A percentile compares a stretch with the other conserved stretches of the same genome.
Conservation (phyloP, 2,888 invertebrate genomes). For the Hirtodrosophila alboralis region DNA sequence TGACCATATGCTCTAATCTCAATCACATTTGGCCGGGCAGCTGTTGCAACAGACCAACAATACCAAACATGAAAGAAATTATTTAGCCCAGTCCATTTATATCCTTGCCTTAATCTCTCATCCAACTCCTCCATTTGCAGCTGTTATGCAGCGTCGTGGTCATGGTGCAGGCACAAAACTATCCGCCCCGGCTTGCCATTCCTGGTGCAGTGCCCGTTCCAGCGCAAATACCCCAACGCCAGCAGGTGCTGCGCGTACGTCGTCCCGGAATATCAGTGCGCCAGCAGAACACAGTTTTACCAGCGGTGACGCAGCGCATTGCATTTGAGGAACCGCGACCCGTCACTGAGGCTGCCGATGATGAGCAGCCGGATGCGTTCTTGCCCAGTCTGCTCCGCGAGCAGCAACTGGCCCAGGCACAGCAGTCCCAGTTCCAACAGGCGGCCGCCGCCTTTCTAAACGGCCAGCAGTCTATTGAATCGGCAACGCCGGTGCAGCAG, state of each 20-base stretch:
- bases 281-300: slow-evolving; percentile 83
- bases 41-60: slow-evolving; percentile 18
- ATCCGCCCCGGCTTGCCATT: slow-evolving; percentile 88
- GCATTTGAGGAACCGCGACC: slow-evolving; percentile 85
- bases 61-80: slow-evolving; percentile 8
- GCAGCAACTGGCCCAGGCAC: slow-evolving; percentile 82
- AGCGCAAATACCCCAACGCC: slow-evolving; percentile 77
- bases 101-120: slow-evolving; percentile 7
- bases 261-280: slow-evolving; percentile 84
- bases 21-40: slow-evolving; percentile 9
- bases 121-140: slow-evolving; percentile 38
- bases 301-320: slow-evolving; percentile 81
- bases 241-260: slow-evolving; percentile 81
- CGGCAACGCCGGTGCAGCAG: slow-evolving; percentile 83
- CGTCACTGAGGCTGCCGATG: slow-evolving; percentile 89
- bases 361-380: slow-evolving; percentile 86
- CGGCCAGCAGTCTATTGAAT: slow-evolving; percentile 81
- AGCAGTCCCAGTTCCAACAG: slow-evolving; percentile 81
- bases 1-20: slow-evolving; percentile 5
- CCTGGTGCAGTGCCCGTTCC: slow-evolving; percentile 86
- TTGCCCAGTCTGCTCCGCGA: slow-evolving; percentile 84
- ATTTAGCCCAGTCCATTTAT: slow-evolving; percentile 19
- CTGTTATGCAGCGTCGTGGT: slow-evolving; percentile 60
- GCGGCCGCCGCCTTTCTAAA: slow-evolving; percentile 78
- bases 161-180: slow-evolving; percentile 85